Conservation (phyloP, 2,113 vertebrate species). For the Ceyx margarethae region DNA sequence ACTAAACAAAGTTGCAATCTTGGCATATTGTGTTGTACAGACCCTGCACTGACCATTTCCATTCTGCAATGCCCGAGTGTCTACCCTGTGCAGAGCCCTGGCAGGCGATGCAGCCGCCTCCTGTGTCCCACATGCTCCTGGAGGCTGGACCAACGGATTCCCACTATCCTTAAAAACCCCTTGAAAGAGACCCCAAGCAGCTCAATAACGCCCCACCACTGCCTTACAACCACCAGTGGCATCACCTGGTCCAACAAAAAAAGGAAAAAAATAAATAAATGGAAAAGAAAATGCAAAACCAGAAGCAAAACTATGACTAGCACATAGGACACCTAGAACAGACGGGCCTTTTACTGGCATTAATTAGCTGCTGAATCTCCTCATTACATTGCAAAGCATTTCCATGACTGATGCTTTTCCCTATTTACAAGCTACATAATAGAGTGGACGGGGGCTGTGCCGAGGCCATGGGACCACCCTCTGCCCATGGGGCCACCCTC, state of each 20-base stretch:
- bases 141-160: not conserved
- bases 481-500: not conserved
- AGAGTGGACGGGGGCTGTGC: not conserved
- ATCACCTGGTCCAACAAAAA: not conserved
- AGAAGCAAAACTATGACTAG: not conserved
- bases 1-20: constrained; percentile 8
- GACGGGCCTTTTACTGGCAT: not conserved
- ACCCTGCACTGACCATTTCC: not conserved
- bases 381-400: not conserved
- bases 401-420: not conserved
- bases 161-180: not conserved
- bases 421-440: not conserved
- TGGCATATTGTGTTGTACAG: constrained; percentile 7
- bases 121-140: not conserved
- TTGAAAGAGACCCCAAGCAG: not conserved
- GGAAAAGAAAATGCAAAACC: not conserved
- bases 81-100: not conserved
- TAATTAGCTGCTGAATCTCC: not conserved
- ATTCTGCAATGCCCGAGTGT: rapidly evolving
- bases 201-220: not conserved
- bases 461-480: not conserved
- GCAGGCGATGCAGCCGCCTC: not conserved
- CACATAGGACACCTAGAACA: not conserved
- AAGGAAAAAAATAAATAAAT: not conserved
- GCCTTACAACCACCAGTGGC: rapidly evolving